Conservation (phyloP, 2,797 vertebrate species). For the Alcedo quadribrachys region DNA sequence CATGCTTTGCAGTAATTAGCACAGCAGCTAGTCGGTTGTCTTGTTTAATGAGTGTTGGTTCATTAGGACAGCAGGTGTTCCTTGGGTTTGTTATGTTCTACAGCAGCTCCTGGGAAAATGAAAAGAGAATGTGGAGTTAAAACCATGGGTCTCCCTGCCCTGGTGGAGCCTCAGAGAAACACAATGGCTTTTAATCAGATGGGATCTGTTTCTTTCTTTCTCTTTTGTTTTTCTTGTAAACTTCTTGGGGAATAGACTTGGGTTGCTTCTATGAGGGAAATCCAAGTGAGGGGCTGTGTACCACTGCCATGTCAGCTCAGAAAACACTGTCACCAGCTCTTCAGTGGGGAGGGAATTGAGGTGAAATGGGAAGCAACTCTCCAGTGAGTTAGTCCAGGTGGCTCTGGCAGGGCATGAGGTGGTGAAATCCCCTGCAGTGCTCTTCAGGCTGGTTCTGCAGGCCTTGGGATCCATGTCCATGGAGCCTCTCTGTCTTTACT, state of each 20-base stretch:
- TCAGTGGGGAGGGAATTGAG: not conserved
- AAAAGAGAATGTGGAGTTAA: not conserved
- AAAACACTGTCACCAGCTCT: accelerated
- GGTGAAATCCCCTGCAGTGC: not conserved
- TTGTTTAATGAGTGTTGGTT: not conserved
- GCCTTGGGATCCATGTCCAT: accelerated
- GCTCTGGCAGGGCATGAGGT: not conserved
- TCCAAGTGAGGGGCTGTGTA: accelerated
- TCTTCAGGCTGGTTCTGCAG: not conserved
- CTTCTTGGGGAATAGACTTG: not conserved
- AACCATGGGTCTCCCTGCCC: not conserved
- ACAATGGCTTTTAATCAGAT: not conserved
- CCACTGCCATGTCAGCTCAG: not conserved
- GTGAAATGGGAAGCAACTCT: not conserved
- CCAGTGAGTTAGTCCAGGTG: not conserved
- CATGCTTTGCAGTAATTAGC: not conserved
- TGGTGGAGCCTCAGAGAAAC: not conserved
- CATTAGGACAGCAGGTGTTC: conserved; percentile 22
- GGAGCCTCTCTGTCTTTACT: not conserved
- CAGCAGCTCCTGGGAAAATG: not conserved
- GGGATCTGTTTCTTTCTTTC: not conserved
- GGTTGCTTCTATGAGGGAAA: not conserved
- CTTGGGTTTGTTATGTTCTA: not conserved
- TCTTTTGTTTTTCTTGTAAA: not conserved
- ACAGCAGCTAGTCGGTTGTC: not conserved